These are phyloP conservation scores for Lithobius niger DNA, from an alignment of 1,140 invertebrate species.

Conservation along the genomic window DNA sequence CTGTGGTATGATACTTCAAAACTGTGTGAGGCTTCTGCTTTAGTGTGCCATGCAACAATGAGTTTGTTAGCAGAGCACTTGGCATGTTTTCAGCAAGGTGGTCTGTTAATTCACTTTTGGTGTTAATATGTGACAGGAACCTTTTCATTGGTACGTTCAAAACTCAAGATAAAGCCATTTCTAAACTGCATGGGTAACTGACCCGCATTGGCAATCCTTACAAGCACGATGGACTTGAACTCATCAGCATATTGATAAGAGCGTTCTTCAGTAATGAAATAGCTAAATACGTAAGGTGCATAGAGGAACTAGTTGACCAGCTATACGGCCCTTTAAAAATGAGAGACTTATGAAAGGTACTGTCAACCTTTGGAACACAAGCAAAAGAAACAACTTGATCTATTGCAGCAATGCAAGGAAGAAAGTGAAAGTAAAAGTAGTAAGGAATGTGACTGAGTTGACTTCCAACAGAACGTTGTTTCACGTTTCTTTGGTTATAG, in stretches of 20 bases:
- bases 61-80: neutral
- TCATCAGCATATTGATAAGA: neutral
- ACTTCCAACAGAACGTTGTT: neutral
- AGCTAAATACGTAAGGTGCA: neutral
- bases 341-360: neutral
- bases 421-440: neutral
- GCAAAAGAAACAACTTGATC: neutral
- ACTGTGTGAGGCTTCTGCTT: neutral
- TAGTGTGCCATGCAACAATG: neutral
- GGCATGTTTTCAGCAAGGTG: neutral
- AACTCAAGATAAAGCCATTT: no score
- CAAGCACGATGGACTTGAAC: neutral
- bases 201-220: neutral
- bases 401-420: neutral
- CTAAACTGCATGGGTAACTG: neutral
- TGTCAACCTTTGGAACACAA: neutral
- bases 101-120: neutral
- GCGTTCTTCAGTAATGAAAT: neutral
- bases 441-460: neutral
- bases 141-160: no score
- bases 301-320: neutral
- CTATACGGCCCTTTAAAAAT: neutral
- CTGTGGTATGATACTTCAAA: neutral
- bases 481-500: neutral
- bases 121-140: neutral